Evolutionary conservation across 1,140 invertebrate genomes (phyloP), one percentile per base, ranked within the genome.

Genomic region (Lucilia sericata): DNA sequence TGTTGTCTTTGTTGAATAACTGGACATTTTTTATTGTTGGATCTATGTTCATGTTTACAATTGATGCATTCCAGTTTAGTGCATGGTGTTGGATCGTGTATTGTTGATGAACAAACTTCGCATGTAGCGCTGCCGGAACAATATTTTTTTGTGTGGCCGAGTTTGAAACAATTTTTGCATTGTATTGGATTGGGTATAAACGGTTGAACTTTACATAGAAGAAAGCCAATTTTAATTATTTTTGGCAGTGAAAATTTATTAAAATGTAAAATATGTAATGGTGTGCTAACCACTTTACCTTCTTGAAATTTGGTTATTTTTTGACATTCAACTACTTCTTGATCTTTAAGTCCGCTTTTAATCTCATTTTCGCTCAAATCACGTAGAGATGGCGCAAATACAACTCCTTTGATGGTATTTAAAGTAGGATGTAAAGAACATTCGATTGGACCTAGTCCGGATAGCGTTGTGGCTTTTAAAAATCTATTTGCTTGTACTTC

Each of bases 21-120:
- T 13, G 74, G 74, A 30, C 74, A 74, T 21, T 76, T 42, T 76
- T 76, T 76, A n/a, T 76, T 76, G 30, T 13, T 76, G 14, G 74
- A 13, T 17, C 74, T 76, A 76, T 76, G 74, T 42, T 42, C 7
- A 30, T 42, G 74, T 30, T 74, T 30, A 19, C 74, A 74, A 30
- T 74, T 74, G 5, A 74, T 74, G 21, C 74, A 74, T 74, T 74
- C 13, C 10, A 74, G 3, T 17, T 42, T 34, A n/a, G 30, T 76
- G n/a, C 74, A 76, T 13, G 34, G 74, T 36, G 74, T 76, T 5
- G 74, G 36, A 76, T 76, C 74, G 34, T 76, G 74, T 42, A 42
- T 36, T 42, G 13, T 17, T n/a, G 36, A 36, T 42, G 30, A 13
- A 76, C 74, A 76, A n/a, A n/a, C n/a, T n/a, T n/a, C n/a, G n/a